Base-by-base conservation (phyloP, 2,113 vertebrate genomes). In the Gopherus evgoodei region DNA sequence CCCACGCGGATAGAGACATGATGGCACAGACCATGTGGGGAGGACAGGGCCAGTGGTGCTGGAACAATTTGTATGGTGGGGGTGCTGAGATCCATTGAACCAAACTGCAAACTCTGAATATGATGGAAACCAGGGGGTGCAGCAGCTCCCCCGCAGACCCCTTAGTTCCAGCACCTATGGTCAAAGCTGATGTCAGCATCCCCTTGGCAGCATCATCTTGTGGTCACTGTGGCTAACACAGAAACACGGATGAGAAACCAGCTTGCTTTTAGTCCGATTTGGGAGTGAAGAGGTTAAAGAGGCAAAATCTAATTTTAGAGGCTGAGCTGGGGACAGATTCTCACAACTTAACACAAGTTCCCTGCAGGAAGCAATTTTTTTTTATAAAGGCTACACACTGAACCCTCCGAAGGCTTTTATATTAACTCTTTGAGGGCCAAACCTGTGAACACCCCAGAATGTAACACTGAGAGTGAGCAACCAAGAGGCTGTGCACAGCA, bases 281-380 rank as follows among this genome's bases (percentile, higher is more conserved):
- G 72, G 86, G 49, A 88, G 24, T 38, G 86, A 72, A 84, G 56
- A 81, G 86, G 81, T 84, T 84, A 88, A 76, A 78, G 50, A 86
- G 90, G 59, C 57, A 79, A 56, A 62, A 83, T 84, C 81, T 79
- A 65, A 53, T 84, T 84, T 69, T 69, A 84, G 72, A 38, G 57
- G 54, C 72, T 42, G 81, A 79, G 52, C 91, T 84, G 59, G 62
- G 91, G 72, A 78, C 72, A 88, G 59, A 92, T 92, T 88, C 91
- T 88, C 87, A 69, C 86, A 92, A 84, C 76, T 84, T 88, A 80
- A 92, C 91, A 80, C 72, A 24, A 82, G 50, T 38, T 87, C 54
- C 47, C 82, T 78, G n/a, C 82, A 88, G 90, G 90, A 83, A 81
- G 31, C 65, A 78, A 38, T 8, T 13, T 44, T 44, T 47, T 44